phyloP scores from a whole-genome alignment of 2,113 vertebrate species.

The Bettongia penicillata region DNA sequence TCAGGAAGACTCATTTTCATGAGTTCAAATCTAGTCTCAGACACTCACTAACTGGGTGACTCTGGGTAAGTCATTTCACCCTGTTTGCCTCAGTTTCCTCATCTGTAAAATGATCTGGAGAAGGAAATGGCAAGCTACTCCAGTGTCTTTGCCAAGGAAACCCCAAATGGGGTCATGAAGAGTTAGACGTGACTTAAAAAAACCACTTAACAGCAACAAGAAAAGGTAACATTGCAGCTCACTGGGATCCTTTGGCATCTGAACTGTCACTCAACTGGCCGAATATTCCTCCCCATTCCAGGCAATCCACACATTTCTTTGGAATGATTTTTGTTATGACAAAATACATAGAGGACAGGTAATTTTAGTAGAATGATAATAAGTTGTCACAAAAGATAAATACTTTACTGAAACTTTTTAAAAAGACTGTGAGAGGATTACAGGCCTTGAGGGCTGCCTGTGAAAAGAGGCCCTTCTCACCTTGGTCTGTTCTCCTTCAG shows the following conservation, averaged over 20 bases:
- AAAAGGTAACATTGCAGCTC: not conserved
- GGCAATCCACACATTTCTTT: not conserved
- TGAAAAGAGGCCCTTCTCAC: not conserved
- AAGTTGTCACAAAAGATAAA: not conserved
- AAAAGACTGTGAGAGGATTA: not conserved
- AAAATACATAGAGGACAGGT: not conserved
- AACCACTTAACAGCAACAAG: not conserved
- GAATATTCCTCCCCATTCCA: not conserved
- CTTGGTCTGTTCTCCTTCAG: not conserved
- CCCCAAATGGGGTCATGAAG: not conserved
- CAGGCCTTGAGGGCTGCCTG: too few species aligned
- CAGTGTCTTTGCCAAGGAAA: not conserved
- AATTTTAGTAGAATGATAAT: not conserved
- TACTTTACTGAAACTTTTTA: not conserved
- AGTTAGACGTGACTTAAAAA: not conserved
- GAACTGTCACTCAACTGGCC: not conserved
- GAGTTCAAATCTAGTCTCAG: not conserved
- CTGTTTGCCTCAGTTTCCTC: not conserved
- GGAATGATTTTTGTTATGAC: not conserved
- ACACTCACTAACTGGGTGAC: not conserved
- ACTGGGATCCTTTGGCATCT: too few species aligned
- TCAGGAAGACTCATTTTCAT: not conserved
- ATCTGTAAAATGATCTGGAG: not conserved
- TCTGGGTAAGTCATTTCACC: not conserved
- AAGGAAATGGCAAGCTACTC: not conserved